A percentile compares a stretch with the other conserved stretches of the same genome.
Conservation (phyloP, 2,797 vertebrate species). For the Periparus ater region DNA sequence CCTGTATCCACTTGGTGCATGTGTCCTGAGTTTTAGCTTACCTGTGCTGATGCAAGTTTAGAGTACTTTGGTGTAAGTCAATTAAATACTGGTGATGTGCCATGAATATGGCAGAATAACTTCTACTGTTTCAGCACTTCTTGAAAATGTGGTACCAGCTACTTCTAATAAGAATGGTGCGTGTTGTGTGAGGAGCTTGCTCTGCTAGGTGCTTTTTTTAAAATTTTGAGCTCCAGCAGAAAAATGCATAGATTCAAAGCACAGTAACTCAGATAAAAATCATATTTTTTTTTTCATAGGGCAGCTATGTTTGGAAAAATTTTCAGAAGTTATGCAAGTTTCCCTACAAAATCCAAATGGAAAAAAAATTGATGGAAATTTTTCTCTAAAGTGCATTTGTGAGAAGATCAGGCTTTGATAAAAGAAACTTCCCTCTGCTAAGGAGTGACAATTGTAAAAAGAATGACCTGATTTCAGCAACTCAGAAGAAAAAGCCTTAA, state of each 20-base stretch:
- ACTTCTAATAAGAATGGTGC: neutral
- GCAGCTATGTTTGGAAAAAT: neutral
- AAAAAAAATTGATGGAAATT: neutral
- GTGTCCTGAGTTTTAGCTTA: neutral
- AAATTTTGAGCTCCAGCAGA: neutral
- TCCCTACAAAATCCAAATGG: neutral
- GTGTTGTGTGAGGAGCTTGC: neutral
- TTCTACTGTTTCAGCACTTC: neutral
- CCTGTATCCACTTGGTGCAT: neutral
- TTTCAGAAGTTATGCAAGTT: neutral
- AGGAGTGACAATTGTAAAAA: neutral
- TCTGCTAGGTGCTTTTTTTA: neutral
- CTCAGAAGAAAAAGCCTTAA: neutral
- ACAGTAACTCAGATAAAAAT: neutral
- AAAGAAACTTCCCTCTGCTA: neutral
- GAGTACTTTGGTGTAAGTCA: neutral
- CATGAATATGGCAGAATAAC: neutral
- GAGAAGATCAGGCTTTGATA: neutral
- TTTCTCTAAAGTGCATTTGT: neutral
- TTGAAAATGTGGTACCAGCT: neutral
- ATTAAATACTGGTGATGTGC: neutral
- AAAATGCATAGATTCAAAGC: neutral
- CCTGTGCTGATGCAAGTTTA: neutral
- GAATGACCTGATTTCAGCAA: constrained; percentile 33
- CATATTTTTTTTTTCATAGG: neutral